These are phyloP conservation scores for Anadara kagoshimensis DNA, from an alignment of 1,140 invertebrate species.

Conservation along the genomic window DNA sequence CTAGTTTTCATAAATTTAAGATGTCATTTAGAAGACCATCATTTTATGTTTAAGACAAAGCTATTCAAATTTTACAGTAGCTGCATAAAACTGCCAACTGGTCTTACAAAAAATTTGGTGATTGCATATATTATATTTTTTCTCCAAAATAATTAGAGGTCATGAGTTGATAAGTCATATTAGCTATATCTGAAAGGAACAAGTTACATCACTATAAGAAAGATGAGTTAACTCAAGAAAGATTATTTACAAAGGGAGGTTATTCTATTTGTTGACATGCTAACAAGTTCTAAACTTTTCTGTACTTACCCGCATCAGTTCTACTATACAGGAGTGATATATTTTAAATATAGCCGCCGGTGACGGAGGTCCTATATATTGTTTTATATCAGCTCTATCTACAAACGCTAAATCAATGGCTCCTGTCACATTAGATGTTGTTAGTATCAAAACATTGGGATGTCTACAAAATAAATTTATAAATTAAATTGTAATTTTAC, in stretches of 20 bases:
- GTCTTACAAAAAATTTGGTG: too few relatives aligned
- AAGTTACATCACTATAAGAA: not conserved
- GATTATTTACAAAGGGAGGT: conserved; percentile 5
- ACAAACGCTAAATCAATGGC: conserved; percentile 97
- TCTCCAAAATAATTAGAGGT: too few relatives aligned
- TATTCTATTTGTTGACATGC: not conserved
- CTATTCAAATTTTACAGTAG: too few relatives aligned
- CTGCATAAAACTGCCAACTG: too few relatives aligned
- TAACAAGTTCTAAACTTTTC: not conserved
- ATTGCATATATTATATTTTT: too few relatives aligned
- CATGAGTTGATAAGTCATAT: too few relatives aligned
- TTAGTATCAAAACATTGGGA: conserved; percentile 94
- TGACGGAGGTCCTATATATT: conserved; percentile 90
- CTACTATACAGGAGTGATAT: conserved; percentile 84
- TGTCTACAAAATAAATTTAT: conserved; percentile 74
- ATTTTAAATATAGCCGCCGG: conserved; percentile 87
- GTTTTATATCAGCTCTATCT: conserved; percentile 95
- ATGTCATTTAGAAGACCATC: too few relatives aligned
- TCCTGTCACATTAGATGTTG: conserved; percentile 95
- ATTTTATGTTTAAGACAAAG: too few relatives aligned
- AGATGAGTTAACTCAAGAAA: not conserved
- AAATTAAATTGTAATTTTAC: conserved; percentile 73
- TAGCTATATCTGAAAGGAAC: too few relatives aligned
- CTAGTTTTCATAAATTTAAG: too few relatives aligned
- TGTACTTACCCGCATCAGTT: conserved; percentile 83